Evolutionary conservation across 2,797 vertebrate genomes (phyloP).

Genomic region (Protonibea diacanthus): DNA sequence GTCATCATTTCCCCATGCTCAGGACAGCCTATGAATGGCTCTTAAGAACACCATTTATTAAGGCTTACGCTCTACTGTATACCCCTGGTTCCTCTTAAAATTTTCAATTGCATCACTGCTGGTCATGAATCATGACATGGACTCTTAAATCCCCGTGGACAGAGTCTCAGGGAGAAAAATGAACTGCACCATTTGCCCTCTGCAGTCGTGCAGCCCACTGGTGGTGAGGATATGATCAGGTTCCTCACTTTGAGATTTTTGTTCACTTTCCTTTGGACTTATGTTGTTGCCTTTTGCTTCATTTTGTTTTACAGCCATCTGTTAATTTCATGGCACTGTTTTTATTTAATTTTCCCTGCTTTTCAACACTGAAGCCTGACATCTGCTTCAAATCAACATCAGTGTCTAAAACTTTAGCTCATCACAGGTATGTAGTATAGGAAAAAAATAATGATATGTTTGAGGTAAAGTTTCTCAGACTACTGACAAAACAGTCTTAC

Average conservation of each 20-base stretch:
- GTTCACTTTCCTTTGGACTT: constrained; percentile 12
- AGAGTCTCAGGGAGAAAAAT: constrained; percentile 66
- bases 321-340: constrained; percentile 4
- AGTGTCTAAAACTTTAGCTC: not conserved
- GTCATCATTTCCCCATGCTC: constrained; percentile 69
- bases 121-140: constrained; percentile 77
- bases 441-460: not conserved
- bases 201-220: constrained; percentile 17
- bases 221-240: constrained; percentile 32
- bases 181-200: constrained; percentile 46
- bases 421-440: not conserved
- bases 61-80: constrained; percentile 47
- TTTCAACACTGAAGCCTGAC: not conserved
- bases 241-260: constrained; percentile 18
- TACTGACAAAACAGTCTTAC: not conserved
- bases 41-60: constrained; percentile 80
- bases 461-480: not conserved
- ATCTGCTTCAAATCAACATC: not conserved
- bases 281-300: not conserved
- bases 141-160: constrained; percentile 64
- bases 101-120: constrained; percentile 60
- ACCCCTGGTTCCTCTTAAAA: constrained; percentile 67
- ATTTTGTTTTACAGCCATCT: not conserved
- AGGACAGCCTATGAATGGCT: constrained; percentile 71
- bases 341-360: no score